phyloP scores from a whole-genome alignment of 2,797 vertebrate species.

The Coregonus sp. region DNA sequence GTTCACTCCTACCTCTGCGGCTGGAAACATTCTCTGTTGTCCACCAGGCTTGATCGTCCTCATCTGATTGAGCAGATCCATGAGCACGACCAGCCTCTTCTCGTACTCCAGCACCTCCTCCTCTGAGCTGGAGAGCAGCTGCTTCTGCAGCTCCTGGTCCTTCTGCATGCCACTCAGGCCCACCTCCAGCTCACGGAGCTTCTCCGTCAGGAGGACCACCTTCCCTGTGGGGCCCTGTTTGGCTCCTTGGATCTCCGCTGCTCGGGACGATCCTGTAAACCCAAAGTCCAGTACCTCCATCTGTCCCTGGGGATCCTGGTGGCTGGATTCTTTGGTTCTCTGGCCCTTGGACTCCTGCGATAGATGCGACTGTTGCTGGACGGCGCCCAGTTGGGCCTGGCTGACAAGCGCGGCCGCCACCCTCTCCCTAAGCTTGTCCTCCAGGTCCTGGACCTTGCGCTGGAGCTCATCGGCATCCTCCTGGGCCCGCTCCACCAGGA shows the following conservation, averaged over 20 bases:
- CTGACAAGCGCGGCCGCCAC: slow-evolving; percentile 80
- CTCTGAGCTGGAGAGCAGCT: slow-evolving; percentile 80
- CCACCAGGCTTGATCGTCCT: slow-evolving; percentile 43
- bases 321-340: slow-evolving; percentile 26
- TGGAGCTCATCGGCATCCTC: slow-evolving; percentile 70
- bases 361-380: slow-evolving; percentile 62
- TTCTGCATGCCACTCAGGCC: slow-evolving; percentile 75
- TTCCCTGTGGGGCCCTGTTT: slow-evolving; percentile 56
- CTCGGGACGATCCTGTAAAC: slow-evolving; percentile 52
- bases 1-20: slow-evolving; percentile 53
- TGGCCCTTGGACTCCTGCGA: slow-evolving; percentile 1
- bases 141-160: slow-evolving; percentile 82
- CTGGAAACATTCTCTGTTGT: slow-evolving; percentile 22
- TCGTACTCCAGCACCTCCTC: slow-evolving; percentile 84
- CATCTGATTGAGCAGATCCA: slow-evolving; percentile 76
- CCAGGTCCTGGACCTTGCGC: slow-evolving; percentile 74
- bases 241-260: slow-evolving; percentile 55
- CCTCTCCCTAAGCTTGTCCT: slow-evolving; percentile 83
- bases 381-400: slow-evolving; percentile 82
- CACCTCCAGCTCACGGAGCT: slow-evolving; percentile 80
- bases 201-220: slow-evolving; percentile 74
- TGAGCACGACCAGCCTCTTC: slow-evolving; percentile 77
- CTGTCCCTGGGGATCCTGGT: slow-evolving; percentile 30
- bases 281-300: slow-evolving; percentile 28
- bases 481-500: slow-evolving; percentile 75